phyloP scores from a whole-genome alignment of 2,113 vertebrate species.

The Coryphaenoides rupestris region DNA sequence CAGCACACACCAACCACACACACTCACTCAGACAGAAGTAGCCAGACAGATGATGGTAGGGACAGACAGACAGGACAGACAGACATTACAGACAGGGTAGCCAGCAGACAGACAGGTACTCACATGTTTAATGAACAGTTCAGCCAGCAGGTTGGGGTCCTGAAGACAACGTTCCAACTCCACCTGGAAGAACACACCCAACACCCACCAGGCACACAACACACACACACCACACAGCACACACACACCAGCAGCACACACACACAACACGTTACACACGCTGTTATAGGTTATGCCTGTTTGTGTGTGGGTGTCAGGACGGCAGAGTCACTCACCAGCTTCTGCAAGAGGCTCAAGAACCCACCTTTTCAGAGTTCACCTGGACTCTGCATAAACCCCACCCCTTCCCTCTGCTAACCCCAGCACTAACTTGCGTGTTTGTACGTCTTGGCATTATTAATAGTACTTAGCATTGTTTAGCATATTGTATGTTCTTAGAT shows the following conservation, averaged over 20 bases:
- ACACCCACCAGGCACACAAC: slow-evolving; percentile 24
- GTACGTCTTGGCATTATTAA: too few species aligned
- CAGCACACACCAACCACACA: neutral
- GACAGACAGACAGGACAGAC: neutral
- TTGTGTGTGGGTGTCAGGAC: too few species aligned
- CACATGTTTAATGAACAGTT: slow-evolving; percentile 97
- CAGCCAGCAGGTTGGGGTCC: slow-evolving; percentile 89
- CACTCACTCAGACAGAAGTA: neutral
- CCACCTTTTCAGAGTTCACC: too few species aligned
- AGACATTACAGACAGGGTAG: slow-evolving; percentile 5
- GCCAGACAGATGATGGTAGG: too few species aligned
- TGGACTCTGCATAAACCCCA: too few species aligned
- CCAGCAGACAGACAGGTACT: slow-evolving; percentile 50
- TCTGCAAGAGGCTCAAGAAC: too few species aligned
- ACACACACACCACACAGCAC: neutral
- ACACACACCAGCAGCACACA: neutral
- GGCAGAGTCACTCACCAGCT: too few species aligned
- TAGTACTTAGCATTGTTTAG: too few species aligned
- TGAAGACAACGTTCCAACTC: slow-evolving; percentile 94
- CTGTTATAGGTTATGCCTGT: too few species aligned
- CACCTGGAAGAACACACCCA: slow-evolving; percentile 87
- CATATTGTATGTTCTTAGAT: too few species aligned
- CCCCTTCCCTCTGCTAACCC: too few species aligned
- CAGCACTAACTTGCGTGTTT: too few species aligned
- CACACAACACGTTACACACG: neutral